Evolutionary conservation across 2,797 vertebrate genomes (phyloP).

Genomic region (Gallinago solitaria): DNA sequence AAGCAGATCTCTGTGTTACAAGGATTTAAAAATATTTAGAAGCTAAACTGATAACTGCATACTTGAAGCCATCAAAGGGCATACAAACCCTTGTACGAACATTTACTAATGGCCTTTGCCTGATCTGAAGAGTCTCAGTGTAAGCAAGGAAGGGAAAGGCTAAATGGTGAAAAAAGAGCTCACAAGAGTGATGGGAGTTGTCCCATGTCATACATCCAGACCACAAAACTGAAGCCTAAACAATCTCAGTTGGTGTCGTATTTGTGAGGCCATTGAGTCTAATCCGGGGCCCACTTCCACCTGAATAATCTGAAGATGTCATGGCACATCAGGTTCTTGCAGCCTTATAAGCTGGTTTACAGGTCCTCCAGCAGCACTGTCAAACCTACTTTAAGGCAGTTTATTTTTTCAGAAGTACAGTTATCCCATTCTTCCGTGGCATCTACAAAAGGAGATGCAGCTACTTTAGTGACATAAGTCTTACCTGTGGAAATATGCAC

Average conservation of each 20-base stretch:
- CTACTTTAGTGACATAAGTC: not conserved
- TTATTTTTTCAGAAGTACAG: not conserved
- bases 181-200: not conserved
- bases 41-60: not conserved
- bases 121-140: not conserved
- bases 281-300: not conserved
- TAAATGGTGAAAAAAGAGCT: not conserved
- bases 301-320: not conserved
- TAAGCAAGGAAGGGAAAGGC: not conserved
- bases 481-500: not conserved
- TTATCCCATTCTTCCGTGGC: not conserved
- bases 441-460: not conserved
- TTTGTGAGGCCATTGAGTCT: not conserved
- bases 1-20: not conserved
- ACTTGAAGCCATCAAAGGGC: not conserved
- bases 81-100: not conserved
- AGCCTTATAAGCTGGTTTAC: not conserved
- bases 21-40: not conserved
- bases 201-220: not conserved
- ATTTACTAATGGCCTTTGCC: not conserved
- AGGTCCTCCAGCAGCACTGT: not conserved
- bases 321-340: not conserved
- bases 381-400: not conserved
- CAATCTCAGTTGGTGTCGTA: not conserved
- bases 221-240: not conserved